A percentile compares a stretch with the other conserved stretches of the same genome.
Evolutionary conservation across 2,888 invertebrate genomes (phyloP).

Genomic region (Onthophagus sagittarius): DNA sequence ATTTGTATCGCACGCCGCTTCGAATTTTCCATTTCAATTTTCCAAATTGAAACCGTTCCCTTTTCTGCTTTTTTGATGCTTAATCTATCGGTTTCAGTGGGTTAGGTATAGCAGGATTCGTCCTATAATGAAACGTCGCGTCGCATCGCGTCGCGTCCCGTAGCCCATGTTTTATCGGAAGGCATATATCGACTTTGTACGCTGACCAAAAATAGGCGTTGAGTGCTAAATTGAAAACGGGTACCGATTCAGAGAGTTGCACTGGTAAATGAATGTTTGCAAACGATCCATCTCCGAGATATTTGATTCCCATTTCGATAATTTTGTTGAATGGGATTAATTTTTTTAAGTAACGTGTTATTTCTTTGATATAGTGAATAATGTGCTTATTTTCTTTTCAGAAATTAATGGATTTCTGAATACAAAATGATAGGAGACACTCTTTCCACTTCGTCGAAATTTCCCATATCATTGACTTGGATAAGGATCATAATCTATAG

Average conservation of each 20-base stretch:
- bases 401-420: no score
- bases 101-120: neutral
- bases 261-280: neutral
- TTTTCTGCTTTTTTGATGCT: neutral
- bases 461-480: no score
- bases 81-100: neutral
- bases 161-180: neutral
- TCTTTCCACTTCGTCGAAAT: no score
- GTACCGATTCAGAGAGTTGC: neutral
- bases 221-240: neutral
- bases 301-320: neutral
- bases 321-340: no score
- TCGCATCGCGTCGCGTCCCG: no score
- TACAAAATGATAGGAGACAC: no score
- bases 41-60: neutral
- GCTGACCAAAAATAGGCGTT: neutral
- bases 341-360: no score
- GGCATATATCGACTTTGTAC: neutral
- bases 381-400: no score
- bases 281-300: neutral
- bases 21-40: neutral
- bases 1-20: slow-evolving; percentile 2
- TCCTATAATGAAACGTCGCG: neutral
- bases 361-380: no score
- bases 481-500: no score